Conservation (phyloP, 2,888 invertebrate genomes). For the Petrolisthes manimaculis region DNA sequence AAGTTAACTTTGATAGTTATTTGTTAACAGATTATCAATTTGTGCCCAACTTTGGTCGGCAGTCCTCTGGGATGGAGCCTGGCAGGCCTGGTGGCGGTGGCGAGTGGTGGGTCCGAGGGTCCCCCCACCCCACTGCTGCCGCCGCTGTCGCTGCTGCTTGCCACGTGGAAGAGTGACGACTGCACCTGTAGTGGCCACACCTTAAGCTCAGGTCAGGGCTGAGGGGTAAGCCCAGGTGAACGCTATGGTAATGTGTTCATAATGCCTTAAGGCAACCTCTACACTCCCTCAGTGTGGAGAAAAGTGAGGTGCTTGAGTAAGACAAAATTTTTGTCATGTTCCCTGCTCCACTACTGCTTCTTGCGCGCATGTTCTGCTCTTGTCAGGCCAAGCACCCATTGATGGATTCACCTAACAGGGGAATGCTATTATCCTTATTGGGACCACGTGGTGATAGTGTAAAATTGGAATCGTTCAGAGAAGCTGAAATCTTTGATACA, state of each 20-base stretch:
- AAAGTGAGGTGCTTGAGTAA: constrained; percentile 64
- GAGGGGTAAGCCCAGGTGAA: constrained; percentile 60
- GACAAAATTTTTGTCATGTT: constrained; percentile 62
- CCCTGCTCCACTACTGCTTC: constrained; percentile 64
- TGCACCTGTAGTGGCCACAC: constrained; percentile 56
- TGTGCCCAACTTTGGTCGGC: background rate
- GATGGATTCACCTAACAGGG: constrained; percentile 62
- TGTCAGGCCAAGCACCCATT: constrained; percentile 64
- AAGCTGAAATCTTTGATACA: constrained; percentile 65
- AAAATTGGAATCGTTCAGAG: constrained; percentile 63
- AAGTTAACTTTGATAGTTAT: no score
- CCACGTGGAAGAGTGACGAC: constrained; percentile 53
- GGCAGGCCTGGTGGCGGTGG: constrained; percentile 37
- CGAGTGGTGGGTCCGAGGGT: constrained; percentile 32
- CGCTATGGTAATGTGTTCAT: constrained; percentile 65
- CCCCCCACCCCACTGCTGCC: constrained; percentile 43
- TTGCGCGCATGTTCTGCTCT: constrained; percentile 64
- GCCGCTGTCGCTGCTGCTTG: constrained; percentile 56
- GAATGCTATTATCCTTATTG: constrained; percentile 65
- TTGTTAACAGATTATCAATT: no score
- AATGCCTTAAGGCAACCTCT: constrained; percentile 64
- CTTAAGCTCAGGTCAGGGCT: constrained; percentile 61
- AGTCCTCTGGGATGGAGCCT: constrained; percentile 22
- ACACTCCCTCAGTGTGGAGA: constrained; percentile 62
- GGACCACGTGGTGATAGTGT: constrained; percentile 65